Evolutionary conservation across 2,888 invertebrate genomes (phyloP), one percentile per base, ranked within the genome.

Genomic region (Netelia fuscicornis): DNA sequence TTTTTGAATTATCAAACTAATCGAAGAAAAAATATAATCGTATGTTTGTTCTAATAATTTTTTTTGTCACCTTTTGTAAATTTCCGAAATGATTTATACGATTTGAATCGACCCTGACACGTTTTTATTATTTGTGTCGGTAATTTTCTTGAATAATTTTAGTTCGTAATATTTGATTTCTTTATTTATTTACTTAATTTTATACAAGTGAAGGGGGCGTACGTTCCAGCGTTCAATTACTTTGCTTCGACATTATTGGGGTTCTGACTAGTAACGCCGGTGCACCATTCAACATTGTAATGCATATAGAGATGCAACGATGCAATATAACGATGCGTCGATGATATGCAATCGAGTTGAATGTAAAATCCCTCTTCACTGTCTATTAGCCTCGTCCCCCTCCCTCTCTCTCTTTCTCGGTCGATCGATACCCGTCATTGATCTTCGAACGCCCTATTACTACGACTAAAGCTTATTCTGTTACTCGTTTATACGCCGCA

Each of bases 371-470:
- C 48, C 10, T 30, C 68, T 25, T 60, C 60, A 68, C 20, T 62
- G 77, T 78, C 60, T 52, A 78, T 78, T 17, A 30, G n/a, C 54
- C 52, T 30, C 56, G 25, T 52, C 54, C 54, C 52, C 37, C 58
- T 13, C 42, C 37, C 37, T 37, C 64, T 68, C 52, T n/a, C 48
- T 11, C 48, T 48, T 11, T 11, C 25, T 68, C 48, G 48, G 11
- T 52, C 67, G 70, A 71, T 52, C 67, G 70, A 71, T 62, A 70
- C 62, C 42, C 70, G 70, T 62, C 78, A 78, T 78, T 78, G 78
- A 78, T 78, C 52, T 64, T 64, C 70, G 62, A 78, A 78, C 60
- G 78, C 20, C 71, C 70, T 64, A 54, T 78, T 70, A 62, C 78
- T 9, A 54, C 17, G 23, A 52, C 70, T n/a, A 71, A 64, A 78